Evolutionary conservation across 30 jellyfish, hydroid and myxozoan species (phyloP).

Genomic region (Hydractinia echinata): DNA sequence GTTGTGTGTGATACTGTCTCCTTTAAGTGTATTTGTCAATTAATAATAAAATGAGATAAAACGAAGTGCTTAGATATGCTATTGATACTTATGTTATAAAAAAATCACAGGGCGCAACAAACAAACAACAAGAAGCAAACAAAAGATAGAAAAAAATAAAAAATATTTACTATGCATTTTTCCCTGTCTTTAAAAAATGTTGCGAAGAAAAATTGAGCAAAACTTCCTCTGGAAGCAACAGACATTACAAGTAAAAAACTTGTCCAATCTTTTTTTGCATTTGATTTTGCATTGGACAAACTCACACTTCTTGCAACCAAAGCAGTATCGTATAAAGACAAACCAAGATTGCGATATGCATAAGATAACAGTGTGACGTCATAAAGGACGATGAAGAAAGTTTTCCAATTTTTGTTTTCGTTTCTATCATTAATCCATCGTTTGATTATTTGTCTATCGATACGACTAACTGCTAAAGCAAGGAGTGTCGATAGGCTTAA

Average conservation of each 20-base stretch:
- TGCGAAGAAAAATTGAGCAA: not conserved
- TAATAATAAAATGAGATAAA: no score
- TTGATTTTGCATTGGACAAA: not conserved
- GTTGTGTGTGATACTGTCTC: no score
- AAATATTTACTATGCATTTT: not conserved
- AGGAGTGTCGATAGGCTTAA: not conserved
- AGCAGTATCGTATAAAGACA: slow-evolving; percentile 5
- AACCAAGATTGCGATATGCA: not conserved
- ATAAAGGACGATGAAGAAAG: not conserved
- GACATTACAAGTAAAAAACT: slow-evolving; percentile 6
- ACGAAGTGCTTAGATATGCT: no score
- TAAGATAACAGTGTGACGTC: not conserved
- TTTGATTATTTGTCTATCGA: not conserved
- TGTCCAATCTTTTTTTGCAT: slow-evolving; percentile 6
- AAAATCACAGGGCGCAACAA: no score
- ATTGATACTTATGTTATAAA: no score
- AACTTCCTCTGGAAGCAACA: slow-evolving; percentile 9
- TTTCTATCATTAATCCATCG: not conserved
- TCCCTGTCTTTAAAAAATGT: not conserved
- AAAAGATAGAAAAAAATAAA: not conserved
- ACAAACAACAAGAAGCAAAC: not conserved
- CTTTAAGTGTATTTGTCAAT: no score
- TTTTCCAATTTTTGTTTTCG: not conserved
- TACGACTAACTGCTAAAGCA: not conserved
- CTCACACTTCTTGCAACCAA: slow-evolving; percentile 19